Evolutionary conservation across 2,888 invertebrate species (phyloP).

Genomic region (Phragmatobia fuliginosa): DNA sequence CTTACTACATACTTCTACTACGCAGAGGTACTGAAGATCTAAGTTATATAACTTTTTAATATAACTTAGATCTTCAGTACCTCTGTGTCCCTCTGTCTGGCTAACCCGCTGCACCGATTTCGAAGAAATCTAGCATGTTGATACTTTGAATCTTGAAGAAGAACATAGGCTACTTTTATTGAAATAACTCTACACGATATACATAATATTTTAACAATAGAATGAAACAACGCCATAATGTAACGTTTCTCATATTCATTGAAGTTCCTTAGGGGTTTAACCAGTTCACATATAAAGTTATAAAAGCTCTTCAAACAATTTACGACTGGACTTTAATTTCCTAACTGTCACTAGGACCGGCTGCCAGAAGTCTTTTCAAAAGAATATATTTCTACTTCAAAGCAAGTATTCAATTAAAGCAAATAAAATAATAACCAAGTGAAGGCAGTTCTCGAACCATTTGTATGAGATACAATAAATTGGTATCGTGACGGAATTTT

Average conservation of each 20-base stretch:
- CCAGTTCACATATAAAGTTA: not conserved
- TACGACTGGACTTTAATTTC: slow-evolving; percentile 9
- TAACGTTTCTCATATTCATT: not conserved
- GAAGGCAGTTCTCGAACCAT: slow-evolving; percentile 9
- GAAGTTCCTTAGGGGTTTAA: too few species aligned
- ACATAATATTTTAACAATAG: too few species aligned
- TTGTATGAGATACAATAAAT: slow-evolving; percentile 23
- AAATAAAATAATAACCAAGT: slow-evolving; percentile 24
- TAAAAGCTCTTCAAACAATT: not conserved
- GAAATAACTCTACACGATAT: too few species aligned
- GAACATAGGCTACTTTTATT: too few species aligned
- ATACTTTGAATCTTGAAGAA: too few species aligned
- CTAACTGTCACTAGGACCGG: slow-evolving; percentile 1
- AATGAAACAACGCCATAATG: not conserved
- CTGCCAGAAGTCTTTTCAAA: slow-evolving; percentile 8
- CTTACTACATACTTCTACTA: too few species aligned
- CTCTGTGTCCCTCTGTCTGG: too few species aligned
- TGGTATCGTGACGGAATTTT: slow-evolving; percentile 20
- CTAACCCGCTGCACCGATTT: too few species aligned
- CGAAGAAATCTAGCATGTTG: too few species aligned
- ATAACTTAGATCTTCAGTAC: too few species aligned
- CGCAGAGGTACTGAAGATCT: too few species aligned
- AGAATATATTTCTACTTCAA: slow-evolving; percentile 9
- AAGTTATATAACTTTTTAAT: too few species aligned
- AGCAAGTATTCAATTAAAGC: slow-evolving; percentile 26